These are phyloP conservation scores for Cotesia vestalis DNA, from an alignment of 1,140 invertebrate species.

Conservation along the genomic window DNA sequence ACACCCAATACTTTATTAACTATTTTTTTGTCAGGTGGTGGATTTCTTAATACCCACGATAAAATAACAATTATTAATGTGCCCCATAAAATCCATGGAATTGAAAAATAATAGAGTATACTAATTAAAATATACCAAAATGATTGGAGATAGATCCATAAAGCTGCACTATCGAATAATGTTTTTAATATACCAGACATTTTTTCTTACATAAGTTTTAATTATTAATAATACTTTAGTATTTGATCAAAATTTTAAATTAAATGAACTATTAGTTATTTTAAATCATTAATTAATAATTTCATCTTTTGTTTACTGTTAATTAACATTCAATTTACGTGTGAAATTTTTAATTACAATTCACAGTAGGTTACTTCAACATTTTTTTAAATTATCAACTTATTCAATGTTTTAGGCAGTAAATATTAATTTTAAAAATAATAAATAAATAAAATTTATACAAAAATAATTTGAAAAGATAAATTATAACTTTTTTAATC, in stretches of 20 bases:
- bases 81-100: conserved; percentile 58
- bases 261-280: too few species aligned
- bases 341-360: too few species aligned
- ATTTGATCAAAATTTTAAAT: neutral
- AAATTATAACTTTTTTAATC: too few species aligned
- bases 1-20: conserved; percentile 63
- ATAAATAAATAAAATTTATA: too few species aligned
- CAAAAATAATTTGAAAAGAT: too few species aligned
- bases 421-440: too few species aligned
- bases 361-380: too few species aligned
- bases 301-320: too few species aligned
- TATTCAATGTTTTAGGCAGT: too few species aligned
- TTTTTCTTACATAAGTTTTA: conserved; percentile 7
- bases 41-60: conserved; percentile 50
- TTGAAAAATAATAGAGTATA: conserved; percentile 48
- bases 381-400: too few species aligned
- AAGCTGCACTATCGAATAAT: conserved; percentile 44
- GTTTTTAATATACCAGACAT: conserved; percentile 47
- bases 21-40: conserved; percentile 49
- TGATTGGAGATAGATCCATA: conserved; percentile 52
- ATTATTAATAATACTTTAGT: neutral
- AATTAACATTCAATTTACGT: too few species aligned
- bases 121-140: conserved; percentile 45
- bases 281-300: too few species aligned
- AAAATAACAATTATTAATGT: conserved; percentile 42